Percentiles rank a stretch among this genome's conserved stretches.
Evolutionary conservation across 1,140 invertebrate genomes (phyloP).

Genomic region (Episyrphus balteatus): DNA sequence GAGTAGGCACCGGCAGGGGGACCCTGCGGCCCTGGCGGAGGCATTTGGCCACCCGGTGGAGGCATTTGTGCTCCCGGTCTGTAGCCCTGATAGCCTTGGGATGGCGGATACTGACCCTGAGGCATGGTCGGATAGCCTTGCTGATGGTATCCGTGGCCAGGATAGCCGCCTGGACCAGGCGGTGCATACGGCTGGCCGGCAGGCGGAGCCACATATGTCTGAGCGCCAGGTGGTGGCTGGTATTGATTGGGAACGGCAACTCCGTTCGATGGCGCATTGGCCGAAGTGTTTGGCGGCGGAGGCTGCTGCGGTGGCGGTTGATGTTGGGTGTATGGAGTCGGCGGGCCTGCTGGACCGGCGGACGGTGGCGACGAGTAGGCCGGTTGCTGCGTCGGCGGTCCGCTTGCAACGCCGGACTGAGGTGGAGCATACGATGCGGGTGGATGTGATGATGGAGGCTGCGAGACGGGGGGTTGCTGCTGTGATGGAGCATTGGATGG

Average conservation of each 20-base stretch:
- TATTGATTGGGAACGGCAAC: constrained; percentile 30
- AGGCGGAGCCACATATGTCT: constrained; percentile 1
- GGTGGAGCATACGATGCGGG: constrained; percentile 30
- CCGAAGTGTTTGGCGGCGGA: constrained; percentile 19
- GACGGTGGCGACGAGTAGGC: constrained; percentile 9
- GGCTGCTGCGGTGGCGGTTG: constrained; percentile 6
- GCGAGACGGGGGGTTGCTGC: constrained; percentile 7
- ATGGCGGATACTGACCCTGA: constrained; percentile 27
- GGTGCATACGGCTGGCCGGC: constrained; percentile 25
- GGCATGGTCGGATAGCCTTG: constrained; percentile 21
- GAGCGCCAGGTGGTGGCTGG: constrained; percentile 26
- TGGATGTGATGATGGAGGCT: constrained; percentile 10
- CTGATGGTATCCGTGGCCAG: constrained; percentile 32
- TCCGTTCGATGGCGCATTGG: constrained; percentile 21
- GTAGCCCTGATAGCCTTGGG: constrained; percentile 29
- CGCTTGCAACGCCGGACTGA: constrained; percentile 17
- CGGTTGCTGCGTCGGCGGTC: constrained; percentile 12
- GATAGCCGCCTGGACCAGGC: constrained; percentile 29
- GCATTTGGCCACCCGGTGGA: constrained; percentile 9
- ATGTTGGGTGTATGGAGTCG: constrained; percentile 6
- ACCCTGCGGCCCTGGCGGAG: constrained; percentile 32
- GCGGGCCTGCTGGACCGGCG: constrained; percentile 17
- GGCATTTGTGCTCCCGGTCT: constrained; percentile 30
- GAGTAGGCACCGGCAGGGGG: constrained; percentile 34
- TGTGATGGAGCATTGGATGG: constrained; percentile 7